A percentile compares a stretch with the other conserved stretches of the same genome.
phyloP scores from a whole-genome alignment of 2,113 vertebrate genomes.

The Sylvilagus bachmani region DNA sequence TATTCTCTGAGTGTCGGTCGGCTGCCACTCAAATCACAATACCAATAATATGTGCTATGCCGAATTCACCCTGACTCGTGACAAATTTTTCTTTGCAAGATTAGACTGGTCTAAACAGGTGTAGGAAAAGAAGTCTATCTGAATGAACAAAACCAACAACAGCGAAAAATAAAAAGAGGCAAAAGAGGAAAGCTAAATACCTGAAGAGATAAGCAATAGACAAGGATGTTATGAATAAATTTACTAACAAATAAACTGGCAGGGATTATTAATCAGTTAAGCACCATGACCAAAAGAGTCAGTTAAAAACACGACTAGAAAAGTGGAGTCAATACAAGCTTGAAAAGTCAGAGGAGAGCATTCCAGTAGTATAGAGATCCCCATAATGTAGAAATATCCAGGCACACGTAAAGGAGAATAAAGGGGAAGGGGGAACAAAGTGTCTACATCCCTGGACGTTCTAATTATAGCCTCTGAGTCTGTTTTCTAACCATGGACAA shows the following conservation, averaged over 20 bases:
- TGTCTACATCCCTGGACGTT: not conserved
- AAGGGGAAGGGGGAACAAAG: not conserved
- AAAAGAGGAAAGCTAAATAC: not conserved
- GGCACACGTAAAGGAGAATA: not conserved
- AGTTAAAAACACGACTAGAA: slow-evolving; percentile 8
- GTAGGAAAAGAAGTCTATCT: not conserved
- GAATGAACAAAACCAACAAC: not conserved
- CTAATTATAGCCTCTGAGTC: slow-evolving; percentile 28
- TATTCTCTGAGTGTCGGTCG: slow-evolving; percentile 70
- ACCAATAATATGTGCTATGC: not conserved
- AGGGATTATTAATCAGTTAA: not conserved
- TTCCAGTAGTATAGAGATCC: not conserved
- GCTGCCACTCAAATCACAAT: slow-evolving; percentile 75
- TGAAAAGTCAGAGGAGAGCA: not conserved
- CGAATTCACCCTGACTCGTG: slow-evolving; percentile 56
- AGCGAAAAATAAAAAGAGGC: not conserved
- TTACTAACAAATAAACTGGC: not conserved
- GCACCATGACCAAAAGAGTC: not conserved
- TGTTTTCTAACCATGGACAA: slow-evolving; percentile 16
- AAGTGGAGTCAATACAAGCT: rapidly evolving
- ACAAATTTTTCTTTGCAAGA: slow-evolving; percentile 13
- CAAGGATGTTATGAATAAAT: not conserved
- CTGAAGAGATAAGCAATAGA: not conserved
- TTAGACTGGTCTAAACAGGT: slow-evolving; percentile 55
- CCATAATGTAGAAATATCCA: not conserved